A percentile compares a stretch with the other conserved stretches of the same genome.
phyloP scores from a whole-genome alignment of 2,113 vertebrate species.

The Campylomormyrus numenius region DNA sequence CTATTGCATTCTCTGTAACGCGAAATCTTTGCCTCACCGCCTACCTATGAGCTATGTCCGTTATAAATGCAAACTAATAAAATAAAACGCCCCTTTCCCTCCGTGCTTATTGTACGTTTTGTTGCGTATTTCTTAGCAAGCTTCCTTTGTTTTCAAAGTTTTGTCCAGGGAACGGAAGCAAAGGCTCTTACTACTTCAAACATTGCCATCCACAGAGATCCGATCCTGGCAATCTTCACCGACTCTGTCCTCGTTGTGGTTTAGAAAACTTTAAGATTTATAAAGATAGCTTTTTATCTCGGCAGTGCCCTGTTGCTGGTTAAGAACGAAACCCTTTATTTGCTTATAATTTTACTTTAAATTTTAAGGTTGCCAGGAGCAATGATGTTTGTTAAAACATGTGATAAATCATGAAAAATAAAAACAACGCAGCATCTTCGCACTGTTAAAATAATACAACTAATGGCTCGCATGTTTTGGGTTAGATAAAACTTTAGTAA shows the following conservation, averaged over 20 bases:
- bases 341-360: neutral
- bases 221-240: neutral
- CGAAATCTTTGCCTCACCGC: neutral
- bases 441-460: neutral
- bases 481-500: neutral
- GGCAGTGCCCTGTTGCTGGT: neutral
- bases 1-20: neutral
- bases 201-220: neutral
- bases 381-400: neutral
- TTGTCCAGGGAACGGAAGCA: neutral
- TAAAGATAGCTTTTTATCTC: neutral
- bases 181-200: neutral
- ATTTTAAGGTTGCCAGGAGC: neutral
- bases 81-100: neutral
- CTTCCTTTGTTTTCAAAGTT: neutral
- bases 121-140: neutral
- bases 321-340: neutral
- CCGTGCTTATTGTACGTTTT: conserved; percentile 6
- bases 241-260: neutral
- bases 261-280: neutral
- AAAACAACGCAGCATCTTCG: neutral
- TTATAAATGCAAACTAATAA: conserved; percentile 1
- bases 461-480: neutral
- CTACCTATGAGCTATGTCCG: conserved; percentile 1
- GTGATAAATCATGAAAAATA: neutral